Evolutionary conservation across 1,140 invertebrate genomes (phyloP), one percentile per base, ranked within the genome.

Genomic region (Dendroctonus ponderosae): DNA sequence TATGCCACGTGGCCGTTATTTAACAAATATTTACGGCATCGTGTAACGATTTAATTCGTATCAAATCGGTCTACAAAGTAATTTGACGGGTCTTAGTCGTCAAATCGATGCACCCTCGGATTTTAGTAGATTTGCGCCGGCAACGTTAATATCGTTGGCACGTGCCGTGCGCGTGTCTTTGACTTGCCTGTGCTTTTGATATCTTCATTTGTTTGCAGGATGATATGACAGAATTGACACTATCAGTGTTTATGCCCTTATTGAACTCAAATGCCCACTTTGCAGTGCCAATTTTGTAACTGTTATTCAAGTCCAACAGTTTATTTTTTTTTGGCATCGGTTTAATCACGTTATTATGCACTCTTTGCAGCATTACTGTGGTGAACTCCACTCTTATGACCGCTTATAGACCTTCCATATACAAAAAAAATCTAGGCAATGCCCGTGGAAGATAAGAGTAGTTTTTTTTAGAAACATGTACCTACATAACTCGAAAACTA

Each of bases 61-160:
- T 62, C 66, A 59, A 67, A 67, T 67, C 66, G 43, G 15, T 42
- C 56, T 56, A 46, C n/a, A 46, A 62, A 26, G 66, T 67, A 67
- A 67, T 67, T 67, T 67, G 66, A 67, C 66, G 66, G 66, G 66
- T 67, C 66, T 67, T 67, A 67, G 66, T 46, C 59, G 66, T 61
- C 58, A 58, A 67, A 56, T 62, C 44, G 49, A n/a, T 54, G 50
- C 37, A 46, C 11, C 61, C 42, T n/a, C 54, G n/a, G 42, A 5
- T n/a, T 7, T 39, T 15, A 37, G 15, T 37, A 65, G 43, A 65
- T 65, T 66, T 43, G 49, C 49, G 37, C 48, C 58, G 58, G 48
- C 41, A 42, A 54, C 49, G 50, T 67, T 67, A 67, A 67, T 67
- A 67, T 60, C 53, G 26, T 14, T 8, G 65, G 6, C 65, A 67